Conservation (phyloP, 1,140 invertebrate species). For the Drosophila watanabei region DNA sequence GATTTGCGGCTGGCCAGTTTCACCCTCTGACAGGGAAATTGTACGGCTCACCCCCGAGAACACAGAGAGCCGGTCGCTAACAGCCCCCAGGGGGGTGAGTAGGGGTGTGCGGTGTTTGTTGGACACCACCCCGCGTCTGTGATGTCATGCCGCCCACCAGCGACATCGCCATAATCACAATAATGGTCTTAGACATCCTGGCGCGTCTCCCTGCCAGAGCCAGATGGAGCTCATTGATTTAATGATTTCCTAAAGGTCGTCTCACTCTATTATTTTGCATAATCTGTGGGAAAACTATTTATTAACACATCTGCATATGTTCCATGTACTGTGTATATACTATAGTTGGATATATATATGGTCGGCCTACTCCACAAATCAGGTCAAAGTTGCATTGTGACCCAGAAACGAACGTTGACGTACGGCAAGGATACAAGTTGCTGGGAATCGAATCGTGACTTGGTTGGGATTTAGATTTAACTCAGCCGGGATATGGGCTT, state of each 20-base stretch:
- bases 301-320: slow-evolving; percentile 8
- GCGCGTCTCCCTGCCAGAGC: slow-evolving; percentile 38
- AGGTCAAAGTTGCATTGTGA: slow-evolving; percentile 79
- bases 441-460: slow-evolving; percentile 32
- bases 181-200: slow-evolving; percentile 75
- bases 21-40: slow-evolving; percentile 28
- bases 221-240: slow-evolving; percentile 38
- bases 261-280: slow-evolving; percentile 15
- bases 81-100: slow-evolving; percentile 30
- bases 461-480: background rate
- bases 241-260: slow-evolving; percentile 18
- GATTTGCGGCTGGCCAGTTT: slow-evolving; percentile 60
- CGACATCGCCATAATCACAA: slow-evolving; percentile 64
- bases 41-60: slow-evolving; percentile 42
- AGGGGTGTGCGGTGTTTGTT: background rate
- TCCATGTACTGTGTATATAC: background rate
- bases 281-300: slow-evolving; percentile 22
- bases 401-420: slow-evolving; percentile 67
- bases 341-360: slow-evolving; percentile 2
- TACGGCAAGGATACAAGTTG: slow-evolving; percentile 60
- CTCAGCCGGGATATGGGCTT: background rate
- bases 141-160: slow-evolving; percentile 63
- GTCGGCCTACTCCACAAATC: slow-evolving; percentile 57
- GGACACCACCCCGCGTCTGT: slow-evolving; percentile 39
- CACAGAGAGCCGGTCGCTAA: slow-evolving; percentile 63